Conservation (phyloP, 2,113 vertebrate genomes). For the Paramormyrops kingsleyae region DNA sequence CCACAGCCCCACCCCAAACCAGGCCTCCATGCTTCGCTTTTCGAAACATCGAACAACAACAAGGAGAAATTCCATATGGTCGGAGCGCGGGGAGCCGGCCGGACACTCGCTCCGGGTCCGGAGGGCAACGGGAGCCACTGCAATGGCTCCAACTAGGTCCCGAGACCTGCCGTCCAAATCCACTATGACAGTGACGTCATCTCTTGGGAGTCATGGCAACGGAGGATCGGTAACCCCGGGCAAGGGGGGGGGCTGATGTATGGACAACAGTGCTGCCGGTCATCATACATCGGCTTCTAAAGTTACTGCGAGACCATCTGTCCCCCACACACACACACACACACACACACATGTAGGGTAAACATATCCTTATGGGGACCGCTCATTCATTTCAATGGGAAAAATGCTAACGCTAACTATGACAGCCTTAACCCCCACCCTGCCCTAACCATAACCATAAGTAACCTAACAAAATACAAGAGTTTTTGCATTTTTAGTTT, state of each 20-base stretch:
- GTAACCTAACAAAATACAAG: too few relatives aligned
- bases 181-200: background rate
- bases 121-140: background rate
- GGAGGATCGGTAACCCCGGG: background rate
- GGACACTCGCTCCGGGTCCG: background rate
- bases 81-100: background rate
- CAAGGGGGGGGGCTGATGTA: background rate
- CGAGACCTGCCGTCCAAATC: background rate
- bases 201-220: background rate
- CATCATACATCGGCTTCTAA: background rate
- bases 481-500: too few relatives aligned
- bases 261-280: background rate
- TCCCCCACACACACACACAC: too few relatives aligned
- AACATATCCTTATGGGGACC: too few relatives aligned
- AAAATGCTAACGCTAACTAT: too few relatives aligned
- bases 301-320: background rate
- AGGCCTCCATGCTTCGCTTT: background rate
- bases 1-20: background rate
- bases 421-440: too few relatives aligned
- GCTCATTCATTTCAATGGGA: too few relatives aligned
- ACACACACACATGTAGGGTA: too few relatives aligned
- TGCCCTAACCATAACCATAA: too few relatives aligned
- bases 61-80: background rate
- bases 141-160: background rate
- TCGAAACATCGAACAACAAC: background rate